Evolutionary conservation across 1,140 invertebrate species (phyloP).

Genomic region (Saccostrea cuccullata): DNA sequence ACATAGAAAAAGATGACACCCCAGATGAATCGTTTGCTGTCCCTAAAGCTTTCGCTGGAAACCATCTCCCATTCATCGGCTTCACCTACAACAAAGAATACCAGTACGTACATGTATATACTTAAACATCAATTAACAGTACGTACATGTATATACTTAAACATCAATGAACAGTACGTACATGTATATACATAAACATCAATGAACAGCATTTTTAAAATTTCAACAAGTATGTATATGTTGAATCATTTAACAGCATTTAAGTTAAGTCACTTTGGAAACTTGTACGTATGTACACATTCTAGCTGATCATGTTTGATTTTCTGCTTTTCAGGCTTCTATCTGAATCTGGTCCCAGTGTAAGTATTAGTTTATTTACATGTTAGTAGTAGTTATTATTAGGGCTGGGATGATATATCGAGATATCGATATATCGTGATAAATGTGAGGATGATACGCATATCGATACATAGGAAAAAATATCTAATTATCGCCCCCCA

Average conservation of each 20-base stretch:
- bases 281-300: background rate
- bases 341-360: background rate
- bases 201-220: no score
- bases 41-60: constrained; percentile 98
- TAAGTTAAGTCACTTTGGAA: background rate
- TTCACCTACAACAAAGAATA: constrained; percentile 88
- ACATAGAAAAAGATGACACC: constrained; percentile 87
- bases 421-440: no score
- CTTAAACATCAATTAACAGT: no score
- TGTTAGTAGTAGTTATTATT: background rate
- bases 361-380: background rate
- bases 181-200: background rate
- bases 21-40: constrained; percentile 87
- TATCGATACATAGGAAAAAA: no score
- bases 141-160: no score
- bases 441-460: no score
- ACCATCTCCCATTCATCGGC: constrained; percentile 98
- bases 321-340: background rate
- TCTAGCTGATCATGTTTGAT: background rate
- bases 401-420: no score
- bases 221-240: constrained; percentile 79
- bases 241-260: background rate
- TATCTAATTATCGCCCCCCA: no score
- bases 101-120: constrained; percentile 82
- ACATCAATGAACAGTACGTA: no score